Evolutionary conservation across 1,140 invertebrate species (phyloP), one percentile per base, ranked within the genome.

Genomic region (Drosophila triauraria): DNA sequence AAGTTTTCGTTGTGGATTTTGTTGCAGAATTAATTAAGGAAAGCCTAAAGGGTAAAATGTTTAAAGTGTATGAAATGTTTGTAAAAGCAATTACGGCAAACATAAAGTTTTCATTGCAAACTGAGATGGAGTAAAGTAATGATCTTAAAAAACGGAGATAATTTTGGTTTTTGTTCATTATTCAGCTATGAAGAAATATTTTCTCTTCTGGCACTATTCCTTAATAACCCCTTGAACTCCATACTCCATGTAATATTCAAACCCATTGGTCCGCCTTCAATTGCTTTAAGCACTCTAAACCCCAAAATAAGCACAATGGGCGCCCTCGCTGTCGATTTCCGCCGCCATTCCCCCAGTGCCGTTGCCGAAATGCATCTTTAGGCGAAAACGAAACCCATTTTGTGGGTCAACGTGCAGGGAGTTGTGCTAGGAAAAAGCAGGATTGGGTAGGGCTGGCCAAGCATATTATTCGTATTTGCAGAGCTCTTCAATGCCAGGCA

Each of bases 391-490:
- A 48, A 50, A 72, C 20, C 38, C 30, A 43, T 69, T 56, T 72
- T 72, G 68, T 72, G 70, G 67, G 67, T 72, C 67, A 71, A 13
- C 53, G 38, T 38, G 15, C 53, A 58, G 17, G 38, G 68, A 60
- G 46, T 43, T 40, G 32, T 35, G 30, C 30, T 10, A 32, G 35
- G 27, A 15, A 23, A 30, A 13, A 2, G 8, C 30, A 20, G 23
- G 38, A 6, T 13, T 4, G 57, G 20, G 20, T 20, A 20, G 20
- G 20, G 20, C 20, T 51, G 69, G 38, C 54, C 54, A n/a, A 6
- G 70, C 70, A 74, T 72, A 74, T 60, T 70, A 74, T 67, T 88
- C 64, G 64, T 84, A 87, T 87, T 87, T 87, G 80, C 80, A 48
- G 48, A 78, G 80, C 77, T 47, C 84, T 87, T 83, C 68, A 88